A percentile compares a stretch with the other conserved stretches of the same genome.
Evolutionary conservation across 2,113 vertebrate genomes (phyloP).

Genomic region (Gambusia holbrooki): DNA sequence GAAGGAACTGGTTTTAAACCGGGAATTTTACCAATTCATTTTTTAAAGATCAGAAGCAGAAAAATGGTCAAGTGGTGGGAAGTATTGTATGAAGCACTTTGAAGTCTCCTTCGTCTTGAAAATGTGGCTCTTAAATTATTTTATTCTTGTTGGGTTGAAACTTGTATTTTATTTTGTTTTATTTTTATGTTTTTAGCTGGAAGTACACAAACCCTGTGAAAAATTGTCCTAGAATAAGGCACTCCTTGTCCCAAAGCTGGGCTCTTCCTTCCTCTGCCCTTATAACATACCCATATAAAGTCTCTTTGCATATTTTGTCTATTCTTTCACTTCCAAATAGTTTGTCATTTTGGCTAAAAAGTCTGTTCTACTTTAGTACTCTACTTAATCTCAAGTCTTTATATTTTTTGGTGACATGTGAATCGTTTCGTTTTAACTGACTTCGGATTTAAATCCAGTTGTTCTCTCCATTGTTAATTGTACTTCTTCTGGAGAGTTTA

Average conservation of each 20-base stretch:
- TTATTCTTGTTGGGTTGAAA: constrained; percentile 1
- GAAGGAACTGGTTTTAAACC: constrained; percentile 8
- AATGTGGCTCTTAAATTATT: constrained; percentile 36
- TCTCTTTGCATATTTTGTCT: not conserved
- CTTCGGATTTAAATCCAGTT: not conserved
- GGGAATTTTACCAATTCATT: not conserved
- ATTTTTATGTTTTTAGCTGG: constrained; percentile 2
- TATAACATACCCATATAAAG: not conserved
- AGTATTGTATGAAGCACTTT: not conserved
- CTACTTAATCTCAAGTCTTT: not conserved
- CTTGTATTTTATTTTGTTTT: not conserved
- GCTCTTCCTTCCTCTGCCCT: not conserved
- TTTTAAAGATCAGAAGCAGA: not conserved
- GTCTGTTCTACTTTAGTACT: not conserved
- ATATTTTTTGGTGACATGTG: not conserved
- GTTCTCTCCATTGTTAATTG: not conserved
- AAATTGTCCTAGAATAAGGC: not conserved
- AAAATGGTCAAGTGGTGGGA: not conserved
- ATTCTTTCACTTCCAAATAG: not conserved
- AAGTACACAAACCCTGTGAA: not conserved
- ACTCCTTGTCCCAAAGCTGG: not conserved
- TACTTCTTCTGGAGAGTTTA: not conserved
- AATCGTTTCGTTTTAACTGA: not conserved
- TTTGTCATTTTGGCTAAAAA: not conserved
- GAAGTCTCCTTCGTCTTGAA: not conserved